A percentile compares a stretch with the other conserved stretches of the same genome.
phyloP scores from a whole-genome alignment of 2,888 invertebrate genomes.

The Drosophila nigritarsus region DNA sequence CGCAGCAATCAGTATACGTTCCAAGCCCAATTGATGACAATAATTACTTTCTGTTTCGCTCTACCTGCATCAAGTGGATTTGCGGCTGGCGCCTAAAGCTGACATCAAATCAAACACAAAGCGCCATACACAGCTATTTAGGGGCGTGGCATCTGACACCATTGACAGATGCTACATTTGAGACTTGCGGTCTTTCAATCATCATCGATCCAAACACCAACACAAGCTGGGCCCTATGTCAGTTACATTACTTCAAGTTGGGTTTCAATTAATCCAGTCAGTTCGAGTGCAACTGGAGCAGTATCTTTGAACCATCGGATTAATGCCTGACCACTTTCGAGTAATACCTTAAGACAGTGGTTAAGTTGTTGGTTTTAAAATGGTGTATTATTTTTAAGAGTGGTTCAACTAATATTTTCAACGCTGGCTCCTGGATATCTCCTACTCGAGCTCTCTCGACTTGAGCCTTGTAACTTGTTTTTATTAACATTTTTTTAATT shows the following conservation, averaged over 20 bases:
- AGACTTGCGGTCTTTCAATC: conserved; percentile 33
- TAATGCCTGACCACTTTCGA: neutral
- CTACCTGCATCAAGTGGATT: conserved; percentile 51
- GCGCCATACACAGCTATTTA: conserved; percentile 9
- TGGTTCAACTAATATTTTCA: neutral
- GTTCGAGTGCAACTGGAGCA: conserved; percentile 4
- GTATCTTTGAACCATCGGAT: neutral
- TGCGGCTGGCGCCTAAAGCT: conserved; percentile 49
- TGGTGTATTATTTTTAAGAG: neutral
- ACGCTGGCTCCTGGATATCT: neutral
- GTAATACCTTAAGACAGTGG: neutral
- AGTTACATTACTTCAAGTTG: conserved; percentile 26
- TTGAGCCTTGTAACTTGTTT: neutral
- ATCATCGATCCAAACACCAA: neutral
- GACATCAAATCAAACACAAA: conserved; percentile 68
- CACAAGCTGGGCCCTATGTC: neutral
- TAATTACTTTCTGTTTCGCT: conserved; percentile 32
- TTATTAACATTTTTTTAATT: neutral
- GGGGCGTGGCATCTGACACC: conserved; percentile 24
- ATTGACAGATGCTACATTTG: conserved; percentile 30
- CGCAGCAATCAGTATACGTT: conserved; percentile 35
- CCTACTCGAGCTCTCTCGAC: neutral
- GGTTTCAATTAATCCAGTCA: conserved; percentile 58
- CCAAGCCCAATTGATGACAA: conserved; percentile 39
- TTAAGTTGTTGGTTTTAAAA: neutral